Evolutionary conservation across 2,888 invertebrate genomes (phyloP).

Genomic region (Drosophila gaucha): DNA sequence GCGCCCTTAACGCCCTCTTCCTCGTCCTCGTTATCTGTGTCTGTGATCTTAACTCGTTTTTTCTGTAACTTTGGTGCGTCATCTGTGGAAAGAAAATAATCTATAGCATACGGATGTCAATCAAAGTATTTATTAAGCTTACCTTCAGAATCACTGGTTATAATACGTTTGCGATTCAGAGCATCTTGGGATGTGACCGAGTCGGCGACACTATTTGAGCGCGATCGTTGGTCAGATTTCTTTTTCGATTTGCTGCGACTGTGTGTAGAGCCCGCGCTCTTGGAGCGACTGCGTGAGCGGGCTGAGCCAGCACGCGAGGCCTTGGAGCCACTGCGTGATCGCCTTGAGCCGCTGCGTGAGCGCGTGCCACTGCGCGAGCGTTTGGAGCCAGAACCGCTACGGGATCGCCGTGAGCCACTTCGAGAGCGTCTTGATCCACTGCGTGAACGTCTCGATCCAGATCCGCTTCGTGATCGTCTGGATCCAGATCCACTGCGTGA

Average conservation of each 20-base stretch:
- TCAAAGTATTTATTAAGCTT: slow-evolving; percentile 53
- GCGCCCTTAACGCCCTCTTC: slow-evolving; percentile 54
- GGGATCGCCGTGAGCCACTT: slow-evolving; percentile 48
- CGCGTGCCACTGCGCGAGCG: slow-evolving; percentile 53
- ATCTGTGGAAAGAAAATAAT: slow-evolving; percentile 41
- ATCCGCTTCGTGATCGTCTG: slow-evolving; percentile 64
- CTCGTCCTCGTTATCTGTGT: slow-evolving; percentile 87
- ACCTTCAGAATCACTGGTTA: slow-evolving; percentile 87
- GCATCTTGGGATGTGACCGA: slow-evolving; percentile 46
- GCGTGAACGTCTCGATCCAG: slow-evolving; percentile 40
- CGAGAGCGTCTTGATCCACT: slow-evolving; percentile 73
- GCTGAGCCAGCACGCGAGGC: slow-evolving; percentile 62
- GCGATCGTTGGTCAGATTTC: slow-evolving; percentile 39
- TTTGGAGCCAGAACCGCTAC: slow-evolving; percentile 52
- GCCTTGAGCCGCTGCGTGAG: slow-evolving; percentile 61
- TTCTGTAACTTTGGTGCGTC: slow-evolving; percentile 62
- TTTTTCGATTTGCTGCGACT: slow-evolving; percentile 36
- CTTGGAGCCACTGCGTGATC: slow-evolving; percentile 68
- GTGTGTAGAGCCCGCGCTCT: slow-evolving; percentile 38
- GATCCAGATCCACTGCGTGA: slow-evolving; percentile 42
- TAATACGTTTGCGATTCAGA: slow-evolving; percentile 61
- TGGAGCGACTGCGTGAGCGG: slow-evolving; percentile 48
- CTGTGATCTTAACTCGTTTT: slow-evolving; percentile 86
- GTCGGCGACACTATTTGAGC: slow-evolving; percentile 47
- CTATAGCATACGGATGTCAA: no score